Conservation (phyloP, 2,888 invertebrate genomes). For the Drosophila rubida region DNA sequence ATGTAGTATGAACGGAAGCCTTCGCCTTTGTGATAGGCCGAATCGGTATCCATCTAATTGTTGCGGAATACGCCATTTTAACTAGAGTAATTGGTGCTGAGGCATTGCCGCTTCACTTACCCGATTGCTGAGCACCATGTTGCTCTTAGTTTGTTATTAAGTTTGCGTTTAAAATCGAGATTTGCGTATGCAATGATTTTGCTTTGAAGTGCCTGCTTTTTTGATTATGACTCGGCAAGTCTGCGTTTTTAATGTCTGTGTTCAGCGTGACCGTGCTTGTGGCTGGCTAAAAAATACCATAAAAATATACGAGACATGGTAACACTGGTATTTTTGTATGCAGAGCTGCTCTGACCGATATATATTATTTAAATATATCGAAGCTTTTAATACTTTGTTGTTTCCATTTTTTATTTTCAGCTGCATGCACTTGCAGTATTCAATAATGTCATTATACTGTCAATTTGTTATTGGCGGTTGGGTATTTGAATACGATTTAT, state of each 20-base stretch:
- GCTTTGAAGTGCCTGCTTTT: neutral
- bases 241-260: slow-evolving; percentile 5
- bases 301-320: neutral
- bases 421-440: too few species aligned
- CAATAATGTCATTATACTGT: too few species aligned
- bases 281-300: neutral
- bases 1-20: slow-evolving; percentile 98
- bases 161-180: neutral
- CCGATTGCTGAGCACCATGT: slow-evolving; percentile 82
- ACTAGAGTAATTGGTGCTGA: neutral
- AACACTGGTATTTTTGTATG: neutral
- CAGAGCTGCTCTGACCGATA: slow-evolving; percentile 6
- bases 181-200: neutral
- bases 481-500: neutral
- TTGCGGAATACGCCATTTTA: neutral
- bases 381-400: too few species aligned
- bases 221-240: slow-evolving; percentile 60
- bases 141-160: slow-evolving; percentile 16
- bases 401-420: too few species aligned
- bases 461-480: too few species aligned
- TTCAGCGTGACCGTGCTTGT: neutral
- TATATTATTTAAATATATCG: neutral
- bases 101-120: slow-evolving; percentile 53
- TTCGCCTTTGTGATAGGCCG: slow-evolving; percentile 86
- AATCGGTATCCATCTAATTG: slow-evolving; percentile 83